Conservation (phyloP, 2,888 invertebrate species). For the Glaucopsyche alexis region DNA sequence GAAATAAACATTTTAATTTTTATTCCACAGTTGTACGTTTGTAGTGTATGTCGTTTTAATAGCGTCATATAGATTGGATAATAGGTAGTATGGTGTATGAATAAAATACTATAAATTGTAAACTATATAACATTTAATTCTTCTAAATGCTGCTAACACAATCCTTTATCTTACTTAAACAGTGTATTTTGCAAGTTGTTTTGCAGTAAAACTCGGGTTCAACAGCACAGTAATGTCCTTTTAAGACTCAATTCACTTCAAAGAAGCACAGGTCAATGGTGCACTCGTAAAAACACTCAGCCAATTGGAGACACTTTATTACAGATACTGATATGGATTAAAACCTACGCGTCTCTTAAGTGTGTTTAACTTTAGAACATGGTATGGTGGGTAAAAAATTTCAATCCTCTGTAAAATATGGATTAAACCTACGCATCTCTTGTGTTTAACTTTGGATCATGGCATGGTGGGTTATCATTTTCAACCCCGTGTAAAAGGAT, state of each 20-base stretch:
- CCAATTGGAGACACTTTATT: constrained; percentile 6
- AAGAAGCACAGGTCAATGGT: constrained; percentile 23
- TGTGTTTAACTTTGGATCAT: neutral
- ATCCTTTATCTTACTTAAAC: too few species aligned
- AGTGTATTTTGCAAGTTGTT: neutral
- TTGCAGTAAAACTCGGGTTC: constrained; percentile 7
- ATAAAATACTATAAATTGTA: too few species aligned
- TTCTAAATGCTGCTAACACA: too few species aligned
- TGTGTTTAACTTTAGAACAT: neutral
- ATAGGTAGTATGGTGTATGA: too few species aligned
- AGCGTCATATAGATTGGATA: too few species aligned
- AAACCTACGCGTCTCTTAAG: neutral
- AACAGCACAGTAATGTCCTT: constrained; percentile 13
- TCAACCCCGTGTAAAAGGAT: too few species aligned
- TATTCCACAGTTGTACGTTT: too few species aligned
- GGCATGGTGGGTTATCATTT: too few species aligned
- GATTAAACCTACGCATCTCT: neutral
- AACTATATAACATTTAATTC: too few species aligned
- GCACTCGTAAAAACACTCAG: constrained; percentile 16
- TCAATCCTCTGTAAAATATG: neutral
- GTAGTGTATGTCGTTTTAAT: too few species aligned
- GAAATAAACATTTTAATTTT: too few species aligned
- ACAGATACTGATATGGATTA: constrained; percentile 17
- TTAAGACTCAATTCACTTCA: constrained; percentile 26
- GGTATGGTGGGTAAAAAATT: neutral